Percentiles rank a stretch among this genome's conserved stretches.
Conservation (phyloP, 1,140 invertebrate genomes). For the Monomorium pharaonis region DNA sequence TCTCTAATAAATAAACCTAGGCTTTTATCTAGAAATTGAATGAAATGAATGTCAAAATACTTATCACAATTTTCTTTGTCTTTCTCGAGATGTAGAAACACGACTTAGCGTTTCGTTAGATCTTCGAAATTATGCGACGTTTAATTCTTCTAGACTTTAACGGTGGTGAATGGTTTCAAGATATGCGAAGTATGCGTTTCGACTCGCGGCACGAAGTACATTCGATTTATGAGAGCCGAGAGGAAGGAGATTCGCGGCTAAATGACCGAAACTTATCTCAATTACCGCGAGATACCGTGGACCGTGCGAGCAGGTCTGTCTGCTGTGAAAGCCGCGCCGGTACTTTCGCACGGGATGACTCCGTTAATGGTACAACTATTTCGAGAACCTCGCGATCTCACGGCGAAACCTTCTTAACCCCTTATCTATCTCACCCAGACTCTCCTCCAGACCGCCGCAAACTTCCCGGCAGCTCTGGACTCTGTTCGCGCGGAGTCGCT, state of each 20-base stretch:
- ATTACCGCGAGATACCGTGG: slow-evolving; percentile 69
- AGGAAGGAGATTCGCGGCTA: slow-evolving; percentile 45
- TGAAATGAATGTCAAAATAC: neutral
- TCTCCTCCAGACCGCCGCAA: slow-evolving; percentile 37
- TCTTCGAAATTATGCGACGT: neutral
- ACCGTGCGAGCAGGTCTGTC: slow-evolving; percentile 59
- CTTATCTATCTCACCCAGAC: slow-evolving; percentile 76
- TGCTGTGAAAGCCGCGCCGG: slow-evolving; percentile 47
- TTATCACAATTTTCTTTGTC: neutral
- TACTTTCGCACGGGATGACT: slow-evolving; percentile 70
- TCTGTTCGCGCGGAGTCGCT: slow-evolving; percentile 41
- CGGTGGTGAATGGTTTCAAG: neutral
- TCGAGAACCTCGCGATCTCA: slow-evolving; percentile 80
- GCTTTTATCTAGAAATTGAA: neutral
- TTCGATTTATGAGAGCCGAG: slow-evolving; percentile 26
- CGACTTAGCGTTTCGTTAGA: neutral
- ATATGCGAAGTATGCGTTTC: slow-evolving; percentile 6
- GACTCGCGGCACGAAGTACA: slow-evolving; percentile 21
- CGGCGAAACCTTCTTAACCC: slow-evolving; percentile 76
- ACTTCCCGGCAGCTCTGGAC: slow-evolving; percentile 56
- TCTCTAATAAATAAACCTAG: neutral
- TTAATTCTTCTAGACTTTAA: neutral
- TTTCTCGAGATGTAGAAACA: neutral
- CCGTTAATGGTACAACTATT: slow-evolving; percentile 80
- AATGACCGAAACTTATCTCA: slow-evolving; percentile 65